These are phyloP conservation scores for Amiota mariae DNA, from an alignment of 2,888 invertebrate species.

Conservation along the genomic window DNA sequence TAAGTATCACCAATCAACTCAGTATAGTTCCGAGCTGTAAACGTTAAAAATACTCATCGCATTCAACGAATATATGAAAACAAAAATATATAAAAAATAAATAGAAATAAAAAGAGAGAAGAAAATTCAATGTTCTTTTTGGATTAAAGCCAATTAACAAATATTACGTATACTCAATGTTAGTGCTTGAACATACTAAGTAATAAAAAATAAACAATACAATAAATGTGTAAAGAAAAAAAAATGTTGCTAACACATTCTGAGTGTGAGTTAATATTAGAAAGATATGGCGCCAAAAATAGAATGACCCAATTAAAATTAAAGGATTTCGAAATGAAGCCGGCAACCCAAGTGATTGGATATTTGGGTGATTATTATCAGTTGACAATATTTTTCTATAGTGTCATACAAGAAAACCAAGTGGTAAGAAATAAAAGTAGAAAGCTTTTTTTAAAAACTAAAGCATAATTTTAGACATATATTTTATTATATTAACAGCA, in stretches of 20 bases:
- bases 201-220: background rate
- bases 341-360: slow-evolving; percentile 54
- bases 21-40: too few relatives aligned
- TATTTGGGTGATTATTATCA: slow-evolving; percentile 68
- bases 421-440: background rate
- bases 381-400: slow-evolving; percentile 43
- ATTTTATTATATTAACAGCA: background rate
- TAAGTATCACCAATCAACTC: too few relatives aligned
- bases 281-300: slow-evolving; percentile 28
- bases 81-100: background rate
- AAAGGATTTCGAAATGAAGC: slow-evolving; percentile 41
- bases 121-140: slow-evolving; percentile 17
- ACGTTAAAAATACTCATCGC: too few relatives aligned
- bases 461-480: slow-evolving; percentile 54
- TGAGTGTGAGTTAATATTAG: slow-evolving; percentile 57
- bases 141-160: slow-evolving; percentile 24
- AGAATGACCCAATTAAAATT: slow-evolving; percentile 36
- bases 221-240: background rate
- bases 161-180: slow-evolving; percentile 42
- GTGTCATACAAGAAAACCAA: background rate
- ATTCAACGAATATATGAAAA: background rate
- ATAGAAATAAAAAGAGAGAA: background rate
- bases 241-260: slow-evolving; percentile 51
- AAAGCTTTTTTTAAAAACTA: background rate
- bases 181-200: background rate